Conservation (phyloP, 2,113 vertebrate genomes). For the Perca schrenkii region DNA sequence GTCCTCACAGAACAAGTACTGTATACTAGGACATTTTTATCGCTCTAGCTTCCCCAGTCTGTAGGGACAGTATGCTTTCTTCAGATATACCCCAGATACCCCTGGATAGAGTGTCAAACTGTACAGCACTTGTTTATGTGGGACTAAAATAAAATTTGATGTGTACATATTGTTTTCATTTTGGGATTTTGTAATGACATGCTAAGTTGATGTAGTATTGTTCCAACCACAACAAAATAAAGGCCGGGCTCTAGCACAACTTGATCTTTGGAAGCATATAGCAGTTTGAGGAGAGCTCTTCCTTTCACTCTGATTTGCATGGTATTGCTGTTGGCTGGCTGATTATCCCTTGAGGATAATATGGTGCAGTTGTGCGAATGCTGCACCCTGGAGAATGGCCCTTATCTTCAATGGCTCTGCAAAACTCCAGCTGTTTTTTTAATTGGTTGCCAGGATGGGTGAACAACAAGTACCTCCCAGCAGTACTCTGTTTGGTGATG, state of each 20-base stretch:
- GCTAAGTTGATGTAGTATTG: conserved; percentile 15
- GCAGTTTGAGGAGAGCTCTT: conserved; percentile 47
- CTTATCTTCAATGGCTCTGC: conserved; percentile 80
- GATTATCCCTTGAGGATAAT: conserved; percentile 74
- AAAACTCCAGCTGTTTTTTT: conserved; percentile 81
- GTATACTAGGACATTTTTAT: conserved; percentile 7
- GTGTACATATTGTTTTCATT: conserved; percentile 5
- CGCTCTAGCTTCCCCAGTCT: not conserved
- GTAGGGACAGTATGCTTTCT: not conserved
- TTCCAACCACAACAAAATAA: conserved; percentile 29
- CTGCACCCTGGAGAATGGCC: conserved; percentile 71
- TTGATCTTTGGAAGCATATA: conserved; percentile 53
- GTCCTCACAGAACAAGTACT: conserved; percentile 10
- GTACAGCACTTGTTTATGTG: not conserved
- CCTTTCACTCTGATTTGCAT: conserved; percentile 53
- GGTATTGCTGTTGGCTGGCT: conserved; percentile 56
- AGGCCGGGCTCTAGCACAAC: conserved; percentile 16
- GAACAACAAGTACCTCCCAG: conserved; percentile 77
- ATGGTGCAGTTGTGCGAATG: conserved; percentile 66
- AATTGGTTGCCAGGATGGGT: conserved; percentile 75
- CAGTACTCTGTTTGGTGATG: conserved; percentile 67
- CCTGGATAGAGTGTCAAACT: not conserved
- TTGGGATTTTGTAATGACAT: conserved; percentile 3
- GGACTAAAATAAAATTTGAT: not conserved
- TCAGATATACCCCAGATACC: conserved; percentile 5